A percentile compares a stretch with the other conserved stretches of the same genome.
phyloP scores from a whole-genome alignment of 2,113 vertebrate species.

The Elachura formosa region DNA sequence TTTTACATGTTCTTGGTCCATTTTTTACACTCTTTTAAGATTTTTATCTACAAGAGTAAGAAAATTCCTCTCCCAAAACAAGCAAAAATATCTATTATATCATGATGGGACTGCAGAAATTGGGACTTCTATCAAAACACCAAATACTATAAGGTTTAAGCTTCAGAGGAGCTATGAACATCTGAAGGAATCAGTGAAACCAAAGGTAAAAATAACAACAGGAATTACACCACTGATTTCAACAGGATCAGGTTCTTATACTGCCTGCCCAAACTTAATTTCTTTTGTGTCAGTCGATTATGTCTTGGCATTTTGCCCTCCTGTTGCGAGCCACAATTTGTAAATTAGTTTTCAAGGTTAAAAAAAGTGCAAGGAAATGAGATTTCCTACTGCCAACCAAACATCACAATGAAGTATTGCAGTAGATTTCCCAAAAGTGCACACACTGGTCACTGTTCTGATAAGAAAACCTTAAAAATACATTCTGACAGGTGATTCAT shows the following conservation, averaged over 20 bases:
- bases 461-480: not conserved
- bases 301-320: not conserved
- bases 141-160: not conserved
- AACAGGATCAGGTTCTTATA: not conserved
- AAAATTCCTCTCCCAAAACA: not conserved
- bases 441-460: not conserved
- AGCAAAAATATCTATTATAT: not conserved
- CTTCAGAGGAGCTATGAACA: not conserved
- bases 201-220: not conserved
- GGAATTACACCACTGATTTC: not conserved
- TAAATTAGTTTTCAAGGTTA: constrained; percentile 12
- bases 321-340: not conserved
- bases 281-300: not conserved
- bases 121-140: not conserved
- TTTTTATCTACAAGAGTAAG: not conserved
- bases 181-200: not conserved
- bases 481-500: not conserved
- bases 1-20: not conserved
- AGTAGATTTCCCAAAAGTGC: not conserved
- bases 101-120: not conserved
- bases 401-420: not conserved
- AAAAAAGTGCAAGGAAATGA: not conserved
- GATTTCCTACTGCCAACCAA: not conserved
- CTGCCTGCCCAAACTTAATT: not conserved
- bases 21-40: not conserved